Conservation (phyloP, 2,797 vertebrate genomes). For the Sebastes minor region DNA sequence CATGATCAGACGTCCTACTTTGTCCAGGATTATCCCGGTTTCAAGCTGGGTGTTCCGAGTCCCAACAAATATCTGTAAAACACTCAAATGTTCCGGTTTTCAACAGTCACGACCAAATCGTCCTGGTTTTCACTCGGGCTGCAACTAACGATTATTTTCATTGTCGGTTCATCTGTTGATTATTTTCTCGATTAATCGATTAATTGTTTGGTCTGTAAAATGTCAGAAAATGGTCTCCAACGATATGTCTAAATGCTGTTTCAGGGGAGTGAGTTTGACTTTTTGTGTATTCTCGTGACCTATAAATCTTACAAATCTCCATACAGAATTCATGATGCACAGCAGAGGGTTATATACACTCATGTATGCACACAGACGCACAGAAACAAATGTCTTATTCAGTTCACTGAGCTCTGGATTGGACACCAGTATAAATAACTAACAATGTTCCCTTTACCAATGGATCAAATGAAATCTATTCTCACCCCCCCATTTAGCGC, state of each 20-base stretch:
- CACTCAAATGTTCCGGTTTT: no score
- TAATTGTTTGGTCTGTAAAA: no score
- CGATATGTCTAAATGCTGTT: neutral
- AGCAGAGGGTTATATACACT: neutral
- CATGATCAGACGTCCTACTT: no score
- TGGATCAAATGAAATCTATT: constrained; percentile 8
- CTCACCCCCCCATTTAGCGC: neutral
- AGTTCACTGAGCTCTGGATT: neutral
- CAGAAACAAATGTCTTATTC: neutral
- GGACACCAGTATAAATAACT: constrained; percentile 11
- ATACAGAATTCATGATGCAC: neutral
- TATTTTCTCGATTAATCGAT: no score
- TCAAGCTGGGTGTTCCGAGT: no score
- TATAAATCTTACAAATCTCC: neutral
- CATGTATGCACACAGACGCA: neutral
- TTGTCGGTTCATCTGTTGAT: no score
- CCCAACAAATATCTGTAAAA: no score
- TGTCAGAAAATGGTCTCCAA: neutral
- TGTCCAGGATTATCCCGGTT: no score
- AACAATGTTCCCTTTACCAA: neutral
- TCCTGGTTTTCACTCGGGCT: no score
- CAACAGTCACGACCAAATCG: no score
- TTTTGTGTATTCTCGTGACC: neutral
- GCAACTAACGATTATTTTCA: no score
- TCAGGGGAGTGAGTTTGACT: neutral